Evolutionary conservation across 92 coral and sea anemone genomes (phyloP).

Genomic region (Parazoanthus swiftii): DNA sequence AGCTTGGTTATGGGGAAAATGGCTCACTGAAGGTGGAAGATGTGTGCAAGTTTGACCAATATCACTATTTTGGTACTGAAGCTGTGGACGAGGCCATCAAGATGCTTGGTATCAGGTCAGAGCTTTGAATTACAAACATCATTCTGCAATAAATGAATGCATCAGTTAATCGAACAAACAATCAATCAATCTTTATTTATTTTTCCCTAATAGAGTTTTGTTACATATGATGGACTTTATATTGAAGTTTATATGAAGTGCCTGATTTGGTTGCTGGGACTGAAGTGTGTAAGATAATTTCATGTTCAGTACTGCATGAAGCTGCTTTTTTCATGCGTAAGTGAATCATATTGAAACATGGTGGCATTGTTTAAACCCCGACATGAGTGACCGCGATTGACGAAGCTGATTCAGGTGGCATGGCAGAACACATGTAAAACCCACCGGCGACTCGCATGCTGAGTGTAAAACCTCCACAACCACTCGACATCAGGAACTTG

Average conservation of each 20-base stretch:
- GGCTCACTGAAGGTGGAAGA: constrained; percentile 74
- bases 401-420: constrained; percentile 3
- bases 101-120: constrained; percentile 63
- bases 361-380: not conserved
- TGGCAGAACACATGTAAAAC: not conserved
- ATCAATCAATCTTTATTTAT: too few relatives aligned
- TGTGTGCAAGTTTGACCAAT: constrained; percentile 71
- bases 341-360: not conserved
- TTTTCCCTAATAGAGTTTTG: too few relatives aligned
- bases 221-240: too few relatives aligned
- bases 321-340: not conserved
- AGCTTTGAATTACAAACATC: not conserved
- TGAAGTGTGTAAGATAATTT: not conserved
- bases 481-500: constrained; percentile 24
- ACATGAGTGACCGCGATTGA: not conserved
- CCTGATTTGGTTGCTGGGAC: not conserved
- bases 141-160: too few relatives aligned
- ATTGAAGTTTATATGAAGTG: not conserved
- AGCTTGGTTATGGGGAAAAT: constrained; percentile 72
- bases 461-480: constrained; percentile 32
- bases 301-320: not conserved
- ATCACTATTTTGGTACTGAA: constrained; percentile 72
- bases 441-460: not conserved
- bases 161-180: too few relatives aligned
- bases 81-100: constrained; percentile 64